A percentile compares a stretch with the other conserved stretches of the same genome.
These are phyloP conservation scores for Chondrosia reniformis DNA, from an alignment of 37 sponge, comb jelly and placozoan species.

Conservation along the genomic window DNA sequence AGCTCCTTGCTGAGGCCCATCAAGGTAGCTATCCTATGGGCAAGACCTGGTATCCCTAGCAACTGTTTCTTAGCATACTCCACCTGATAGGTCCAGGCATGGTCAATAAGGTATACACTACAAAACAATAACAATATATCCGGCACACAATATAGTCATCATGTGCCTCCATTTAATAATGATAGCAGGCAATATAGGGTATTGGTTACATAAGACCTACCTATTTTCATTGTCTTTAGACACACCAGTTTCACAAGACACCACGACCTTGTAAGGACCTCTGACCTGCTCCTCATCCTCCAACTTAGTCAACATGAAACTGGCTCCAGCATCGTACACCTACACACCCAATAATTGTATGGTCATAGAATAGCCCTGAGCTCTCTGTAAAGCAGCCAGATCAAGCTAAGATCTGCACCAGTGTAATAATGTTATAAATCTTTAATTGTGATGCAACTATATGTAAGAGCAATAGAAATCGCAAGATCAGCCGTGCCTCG, in stretches of 20 bases:
- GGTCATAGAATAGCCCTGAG: no score
- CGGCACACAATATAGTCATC: background rate
- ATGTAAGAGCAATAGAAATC: no score
- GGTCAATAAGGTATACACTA: slow-evolving; percentile 88
- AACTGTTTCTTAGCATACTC: slow-evolving; percentile 58
- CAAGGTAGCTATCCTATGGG: slow-evolving; percentile 56
- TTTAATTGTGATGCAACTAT: no score
- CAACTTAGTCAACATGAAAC: slow-evolving; percentile 63
- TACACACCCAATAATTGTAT: no score
- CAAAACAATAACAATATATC: background rate
- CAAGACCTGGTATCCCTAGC: slow-evolving; percentile 57
- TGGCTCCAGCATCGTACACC: slow-evolving; percentile 79
- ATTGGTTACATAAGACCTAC: background rate
- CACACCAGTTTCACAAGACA: slow-evolving; percentile 31
- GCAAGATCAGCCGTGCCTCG: no score
- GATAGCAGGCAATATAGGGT: background rate
- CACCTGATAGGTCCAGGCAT: slow-evolving; percentile 88
- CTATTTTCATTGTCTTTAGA: slow-evolving; percentile 17
- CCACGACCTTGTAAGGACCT: slow-evolving; percentile 47
- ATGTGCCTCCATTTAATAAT: background rate
- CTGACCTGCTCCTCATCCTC: background rate
- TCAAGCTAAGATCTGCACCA: no score
- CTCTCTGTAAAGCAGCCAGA: no score
- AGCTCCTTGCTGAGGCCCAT: slow-evolving; percentile 35
- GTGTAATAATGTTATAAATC: no score